Conservation (phyloP, 2,113 vertebrate genomes). For the Motacilla alba region DNA sequence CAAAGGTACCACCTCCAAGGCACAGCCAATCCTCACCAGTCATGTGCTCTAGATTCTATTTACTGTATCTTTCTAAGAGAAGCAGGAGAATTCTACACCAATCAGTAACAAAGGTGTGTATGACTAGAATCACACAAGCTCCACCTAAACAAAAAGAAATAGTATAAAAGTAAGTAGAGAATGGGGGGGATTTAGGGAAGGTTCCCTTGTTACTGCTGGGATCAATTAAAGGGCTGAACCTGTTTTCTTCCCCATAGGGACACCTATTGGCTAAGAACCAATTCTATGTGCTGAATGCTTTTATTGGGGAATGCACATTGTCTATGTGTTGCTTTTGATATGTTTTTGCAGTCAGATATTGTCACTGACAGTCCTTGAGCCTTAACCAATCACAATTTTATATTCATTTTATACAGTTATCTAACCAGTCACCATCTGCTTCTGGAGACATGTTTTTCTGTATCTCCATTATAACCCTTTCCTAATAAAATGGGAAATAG, state of each 20-base stretch:
- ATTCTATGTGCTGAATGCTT: neutral
- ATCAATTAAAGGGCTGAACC: neutral
- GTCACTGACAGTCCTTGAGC: fast-evolving
- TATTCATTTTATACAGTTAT: neutral
- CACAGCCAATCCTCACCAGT: neutral
- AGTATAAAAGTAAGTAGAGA: neutral
- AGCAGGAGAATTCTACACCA: too few species aligned
- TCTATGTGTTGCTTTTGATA: neutral
- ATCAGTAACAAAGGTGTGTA: fast-evolving
- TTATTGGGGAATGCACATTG: neutral
- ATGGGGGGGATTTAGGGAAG: neutral
- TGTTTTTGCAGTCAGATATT: neutral
- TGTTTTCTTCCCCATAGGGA: fast-evolving
- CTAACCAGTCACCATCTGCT: too few species aligned
- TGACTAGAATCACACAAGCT: neutral
- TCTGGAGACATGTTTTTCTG: neutral
- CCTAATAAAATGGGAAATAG: neutral
- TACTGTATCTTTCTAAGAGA: neutral
- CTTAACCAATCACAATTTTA: neutral
- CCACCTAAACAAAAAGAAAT: neutral
- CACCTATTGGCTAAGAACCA: neutral
- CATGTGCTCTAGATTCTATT: neutral
- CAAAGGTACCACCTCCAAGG: neutral
- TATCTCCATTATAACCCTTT: neutral
- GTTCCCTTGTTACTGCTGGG: neutral